A percentile compares a stretch with the other conserved stretches of the same genome.
These are phyloP conservation scores for Drosophila nebulosa DNA, from an alignment of 1,140 invertebrate species.

Conservation along the genomic window DNA sequence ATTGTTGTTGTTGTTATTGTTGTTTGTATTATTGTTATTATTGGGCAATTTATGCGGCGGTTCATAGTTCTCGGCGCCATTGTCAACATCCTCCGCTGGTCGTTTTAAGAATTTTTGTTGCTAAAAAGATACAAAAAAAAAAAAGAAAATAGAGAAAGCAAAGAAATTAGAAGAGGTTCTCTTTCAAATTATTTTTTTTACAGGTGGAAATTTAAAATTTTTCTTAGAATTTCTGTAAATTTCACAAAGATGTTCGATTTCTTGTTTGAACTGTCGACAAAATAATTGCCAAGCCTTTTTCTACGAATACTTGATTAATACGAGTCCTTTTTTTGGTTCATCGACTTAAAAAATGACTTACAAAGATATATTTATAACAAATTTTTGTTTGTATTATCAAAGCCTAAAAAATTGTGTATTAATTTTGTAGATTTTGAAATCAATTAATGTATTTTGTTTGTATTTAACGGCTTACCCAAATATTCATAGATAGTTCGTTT, in stretches of 20 bases:
- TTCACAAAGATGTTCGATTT: neutral
- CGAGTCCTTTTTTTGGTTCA: neutral
- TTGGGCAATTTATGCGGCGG: conserved; percentile 90
- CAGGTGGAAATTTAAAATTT: neutral
- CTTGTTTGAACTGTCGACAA: neutral
- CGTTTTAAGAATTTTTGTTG: conserved; percentile 92
- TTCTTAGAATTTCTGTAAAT: neutral
- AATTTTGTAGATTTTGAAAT: too few relatives aligned
- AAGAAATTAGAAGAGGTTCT: neutral
- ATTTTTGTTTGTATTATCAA: too few relatives aligned
- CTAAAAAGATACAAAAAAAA: conserved; percentile 83
- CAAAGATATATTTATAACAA: neutral
- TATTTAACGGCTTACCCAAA: conserved; percentile 65
- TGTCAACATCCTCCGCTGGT: conserved; percentile 87
- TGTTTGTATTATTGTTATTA: conserved; percentile 82
- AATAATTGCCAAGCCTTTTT: neutral
- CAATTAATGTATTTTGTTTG: too few relatives aligned
- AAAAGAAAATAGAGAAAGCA: too few relatives aligned
- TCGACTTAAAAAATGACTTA: neutral
- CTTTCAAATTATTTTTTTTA: neutral
- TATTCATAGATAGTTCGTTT: conserved; percentile 78
- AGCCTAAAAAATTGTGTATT: too few relatives aligned
- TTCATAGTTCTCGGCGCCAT: conserved; percentile 84
- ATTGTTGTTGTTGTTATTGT: conserved; percentile 68
- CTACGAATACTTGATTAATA: neutral